Percentiles rank a stretch among this genome's conserved stretches.
Conservation (phyloP, 2,888 invertebrate species). For the Acanthoscelides obtectus region DNA sequence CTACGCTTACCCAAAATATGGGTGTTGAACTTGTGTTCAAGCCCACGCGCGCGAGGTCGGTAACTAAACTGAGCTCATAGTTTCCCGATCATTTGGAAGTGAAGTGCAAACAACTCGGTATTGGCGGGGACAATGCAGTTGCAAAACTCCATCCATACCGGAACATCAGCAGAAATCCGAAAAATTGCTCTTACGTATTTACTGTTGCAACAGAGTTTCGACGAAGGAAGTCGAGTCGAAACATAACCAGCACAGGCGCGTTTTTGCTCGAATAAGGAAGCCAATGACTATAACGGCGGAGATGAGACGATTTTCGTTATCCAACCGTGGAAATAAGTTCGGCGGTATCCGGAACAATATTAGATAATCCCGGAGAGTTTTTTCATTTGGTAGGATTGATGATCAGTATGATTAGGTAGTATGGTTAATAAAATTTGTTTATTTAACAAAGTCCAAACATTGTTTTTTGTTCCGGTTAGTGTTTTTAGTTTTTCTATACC, state of each 20-base stretch:
- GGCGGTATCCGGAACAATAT: not conserved
- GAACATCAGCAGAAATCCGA: not conserved
- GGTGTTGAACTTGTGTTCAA: not conserved
- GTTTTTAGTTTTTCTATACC: too few species aligned
- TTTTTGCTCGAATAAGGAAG: not conserved
- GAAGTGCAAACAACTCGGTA: not conserved
- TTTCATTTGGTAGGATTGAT: not conserved
- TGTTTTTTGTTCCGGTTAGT: too few species aligned
- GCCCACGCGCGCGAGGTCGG: not conserved
- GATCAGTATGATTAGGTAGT: too few species aligned
- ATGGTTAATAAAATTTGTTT: too few species aligned
- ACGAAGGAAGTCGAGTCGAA: not conserved
- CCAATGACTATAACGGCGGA: too few species aligned
- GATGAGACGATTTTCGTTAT: not conserved
- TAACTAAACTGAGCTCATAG: not conserved
- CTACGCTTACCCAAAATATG: not conserved
- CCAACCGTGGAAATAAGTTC: not conserved
- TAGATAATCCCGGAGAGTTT: not conserved
- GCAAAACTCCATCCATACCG: not conserved
- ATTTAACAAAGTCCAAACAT: too few species aligned
- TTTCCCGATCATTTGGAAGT: not conserved
- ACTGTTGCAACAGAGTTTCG: not conserved
- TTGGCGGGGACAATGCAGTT: not conserved
- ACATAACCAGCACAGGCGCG: not conserved
- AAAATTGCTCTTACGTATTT: not conserved